These are phyloP conservation scores for Abrostola triplasia DNA, from an alignment of 2,888 invertebrate genomes.

Conservation along the genomic window DNA sequence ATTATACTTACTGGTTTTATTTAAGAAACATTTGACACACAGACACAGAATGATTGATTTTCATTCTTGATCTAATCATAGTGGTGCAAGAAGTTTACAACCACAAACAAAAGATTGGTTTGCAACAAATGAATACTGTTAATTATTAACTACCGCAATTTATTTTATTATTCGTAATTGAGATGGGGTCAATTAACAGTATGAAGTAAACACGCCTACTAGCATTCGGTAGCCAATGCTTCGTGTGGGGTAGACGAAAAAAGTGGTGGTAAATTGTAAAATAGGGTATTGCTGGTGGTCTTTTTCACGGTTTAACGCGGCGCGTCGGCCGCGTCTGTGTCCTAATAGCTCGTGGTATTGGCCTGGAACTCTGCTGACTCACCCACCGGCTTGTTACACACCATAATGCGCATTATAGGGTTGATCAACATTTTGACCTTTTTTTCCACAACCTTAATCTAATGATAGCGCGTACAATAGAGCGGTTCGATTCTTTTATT, in stretches of 20 bases:
- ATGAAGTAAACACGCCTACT: neutral
- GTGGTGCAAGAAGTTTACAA: neutral
- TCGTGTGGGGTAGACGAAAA: conserved; percentile 79
- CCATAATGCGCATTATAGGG: conserved; percentile 57
- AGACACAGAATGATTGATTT: neutral
- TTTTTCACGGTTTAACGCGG: conserved; percentile 82
- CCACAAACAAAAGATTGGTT: neutral
- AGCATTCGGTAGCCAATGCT: conserved; percentile 41
- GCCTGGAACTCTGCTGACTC: conserved; percentile 78
- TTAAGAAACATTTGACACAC: conserved; percentile 18
- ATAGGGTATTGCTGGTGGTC: conserved; percentile 79
- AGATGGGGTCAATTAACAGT: neutral
- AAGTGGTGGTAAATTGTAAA: conserved; percentile 72
- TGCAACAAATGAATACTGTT: neutral
- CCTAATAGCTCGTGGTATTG: conserved; percentile 84
- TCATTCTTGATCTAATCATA: neutral
- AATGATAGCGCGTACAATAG: conserved; percentile 56
- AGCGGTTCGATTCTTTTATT: conserved; percentile 40
- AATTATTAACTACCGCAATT: neutral
- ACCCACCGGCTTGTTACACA: conserved; percentile 71
- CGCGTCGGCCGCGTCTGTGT: conserved; percentile 78
- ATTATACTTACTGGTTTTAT: conserved; percentile 58
- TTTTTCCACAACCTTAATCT: conserved; percentile 53
- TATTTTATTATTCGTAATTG: neutral
- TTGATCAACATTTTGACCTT: conserved; percentile 56